phyloP scores from a whole-genome alignment of 2,113 vertebrate genomes.

The Chloebia gouldiae region DNA sequence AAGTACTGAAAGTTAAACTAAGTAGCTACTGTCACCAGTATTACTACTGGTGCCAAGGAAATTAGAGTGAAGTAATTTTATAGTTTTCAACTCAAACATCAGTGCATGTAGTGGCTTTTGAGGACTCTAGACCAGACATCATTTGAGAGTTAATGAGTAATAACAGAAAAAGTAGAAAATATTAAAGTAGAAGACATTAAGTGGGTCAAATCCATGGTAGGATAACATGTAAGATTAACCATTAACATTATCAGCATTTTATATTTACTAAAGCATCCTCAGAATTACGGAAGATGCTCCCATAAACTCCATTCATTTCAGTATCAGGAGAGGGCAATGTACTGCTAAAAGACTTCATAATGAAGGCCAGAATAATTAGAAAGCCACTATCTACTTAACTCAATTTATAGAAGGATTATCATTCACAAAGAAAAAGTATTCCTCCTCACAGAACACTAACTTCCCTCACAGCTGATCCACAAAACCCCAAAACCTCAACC shows the following conservation, averaged over 20 bases:
- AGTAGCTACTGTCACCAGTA: neutral
- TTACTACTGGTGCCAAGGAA: neutral
- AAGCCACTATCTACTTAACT: neutral
- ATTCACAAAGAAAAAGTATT: neutral
- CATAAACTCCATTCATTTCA: neutral
- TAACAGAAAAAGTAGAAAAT: neutral
- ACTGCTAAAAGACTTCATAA: neutral
- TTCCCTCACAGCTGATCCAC: neutral
- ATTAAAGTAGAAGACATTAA: neutral
- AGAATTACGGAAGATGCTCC: neutral
- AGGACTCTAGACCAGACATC: neutral
- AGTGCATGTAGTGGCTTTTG: neutral
- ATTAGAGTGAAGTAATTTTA: neutral
- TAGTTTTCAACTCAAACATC: neutral
- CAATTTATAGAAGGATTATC: neutral
- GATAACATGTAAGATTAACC: neutral
- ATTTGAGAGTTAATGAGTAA: constrained; percentile 29
- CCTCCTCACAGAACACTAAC: neutral
- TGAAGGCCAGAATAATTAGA: neutral
- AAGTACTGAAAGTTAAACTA: neutral
- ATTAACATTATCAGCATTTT: neutral
- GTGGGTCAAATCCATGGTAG: neutral
- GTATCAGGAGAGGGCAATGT: neutral
- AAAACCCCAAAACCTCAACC: neutral
- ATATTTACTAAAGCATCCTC: neutral